Base-by-base conservation (phyloP, 2,113 vertebrate genomes). In the Takifugu bimaculatus region DNA sequence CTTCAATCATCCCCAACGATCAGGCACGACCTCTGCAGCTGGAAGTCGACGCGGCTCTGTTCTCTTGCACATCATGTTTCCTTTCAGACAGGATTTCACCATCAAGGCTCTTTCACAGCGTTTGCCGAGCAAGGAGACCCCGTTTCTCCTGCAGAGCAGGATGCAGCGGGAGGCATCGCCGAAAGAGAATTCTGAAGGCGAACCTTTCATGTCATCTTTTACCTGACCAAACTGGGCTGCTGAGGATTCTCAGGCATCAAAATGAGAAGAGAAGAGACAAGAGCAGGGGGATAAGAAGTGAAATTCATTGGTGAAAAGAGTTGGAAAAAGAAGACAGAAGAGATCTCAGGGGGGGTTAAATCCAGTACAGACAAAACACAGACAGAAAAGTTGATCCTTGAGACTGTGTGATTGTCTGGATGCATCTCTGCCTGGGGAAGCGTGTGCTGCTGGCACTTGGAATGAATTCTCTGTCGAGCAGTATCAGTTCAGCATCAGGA, bases 1-100 rank as follows among this genome's bases (percentile, higher is more conserved):
- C 64, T 88, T 77, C 87, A 75, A 87, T 87, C 73, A 68, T 53
- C 66, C 45, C 50, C 60, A 71, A 58, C 82, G 63, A 47, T 28
- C 57, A 25, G 70, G 35, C 65, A 66, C 56, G 69, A 70, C 69
- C 66, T 82, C 72, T 10, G 60, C 42, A 75, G 62, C 47, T 78
- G 63, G 63, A 71, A 54, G 57, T 6, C 29, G 57, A 26, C 35
- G 7, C 35, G 4, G 51, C 35, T 15, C n/a, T 55, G 61, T 56
- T 15, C 6, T 29, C 26, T 6, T 20, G 55, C 13, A 49, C 15
- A 13, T 57, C 6, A n/a, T 49, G 44, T 28, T 6, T n/a, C 42
- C 50, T 26, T 63, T 48, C 42, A 39, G 7, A 39, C 35, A 1
- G 35, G 7, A 39, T 13, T 26, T 44, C 13, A 49, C 26, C 68